These are phyloP conservation scores for Venturia canescens DNA, from an alignment of 1,140 invertebrate genomes.

Conservation along the genomic window DNA sequence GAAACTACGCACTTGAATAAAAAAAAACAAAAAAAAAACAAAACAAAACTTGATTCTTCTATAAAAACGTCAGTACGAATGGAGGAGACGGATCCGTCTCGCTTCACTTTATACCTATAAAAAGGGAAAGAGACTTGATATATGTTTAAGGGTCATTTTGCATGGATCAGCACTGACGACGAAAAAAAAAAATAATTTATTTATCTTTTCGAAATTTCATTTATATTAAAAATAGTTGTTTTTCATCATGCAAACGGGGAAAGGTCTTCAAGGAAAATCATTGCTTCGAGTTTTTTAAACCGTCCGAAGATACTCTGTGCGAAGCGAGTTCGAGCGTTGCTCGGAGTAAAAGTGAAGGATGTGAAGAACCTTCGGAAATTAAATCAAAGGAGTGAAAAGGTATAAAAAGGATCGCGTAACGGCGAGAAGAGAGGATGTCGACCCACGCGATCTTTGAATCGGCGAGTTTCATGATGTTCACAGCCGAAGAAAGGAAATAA, in stretches of 20 bases:
- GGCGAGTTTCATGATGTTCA: neutral
- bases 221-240: no score
- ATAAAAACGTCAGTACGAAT: neutral
- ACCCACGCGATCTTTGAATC: slow-evolving; percentile 34
- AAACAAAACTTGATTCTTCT: neutral
- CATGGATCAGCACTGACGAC: neutral
- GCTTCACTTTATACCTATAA: neutral
- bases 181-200: neutral
- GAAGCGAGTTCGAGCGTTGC: neutral
- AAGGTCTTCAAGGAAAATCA: no score
- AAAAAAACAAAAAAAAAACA: no score
- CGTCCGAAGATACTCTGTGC: no score
- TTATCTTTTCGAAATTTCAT: no score
- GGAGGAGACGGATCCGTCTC: neutral
- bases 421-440: slow-evolving; percentile 11
- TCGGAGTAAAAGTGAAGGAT: neutral
- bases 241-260: no score
- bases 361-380: neutral
- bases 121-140: neutral
- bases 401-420: slow-evolving; percentile 12
- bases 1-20: neutral
- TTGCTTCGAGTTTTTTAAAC: no score
- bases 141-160: neutral
- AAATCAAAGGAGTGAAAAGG: neutral
- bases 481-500: neutral